Evolutionary conservation across 2,888 invertebrate genomes (phyloP).

Genomic region (Meganola albula): DNA sequence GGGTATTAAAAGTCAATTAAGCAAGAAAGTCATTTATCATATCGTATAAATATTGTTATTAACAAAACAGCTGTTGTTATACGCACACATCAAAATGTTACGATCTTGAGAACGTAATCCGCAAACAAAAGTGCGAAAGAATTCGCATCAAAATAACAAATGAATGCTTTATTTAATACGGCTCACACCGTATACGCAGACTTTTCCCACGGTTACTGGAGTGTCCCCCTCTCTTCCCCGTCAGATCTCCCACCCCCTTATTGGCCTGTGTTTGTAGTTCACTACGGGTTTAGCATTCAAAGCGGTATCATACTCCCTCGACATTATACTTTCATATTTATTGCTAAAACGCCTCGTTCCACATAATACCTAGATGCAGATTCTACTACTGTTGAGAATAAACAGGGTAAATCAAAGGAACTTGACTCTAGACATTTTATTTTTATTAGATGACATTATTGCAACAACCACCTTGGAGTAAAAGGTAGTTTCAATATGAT

Average conservation of each 20-base stretch:
- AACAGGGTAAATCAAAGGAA: slow-evolving; percentile 8
- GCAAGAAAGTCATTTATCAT: neutral
- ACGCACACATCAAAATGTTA: too few relatives aligned
- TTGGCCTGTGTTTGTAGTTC: slow-evolving; percentile 61
- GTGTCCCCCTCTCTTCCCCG: slow-evolving; percentile 46
- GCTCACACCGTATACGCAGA: slow-evolving; percentile 57
- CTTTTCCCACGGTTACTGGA: slow-evolving; percentile 67
- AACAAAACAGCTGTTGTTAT: too few relatives aligned
- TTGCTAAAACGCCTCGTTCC: slow-evolving; percentile 62
- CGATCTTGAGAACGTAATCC: slow-evolving; percentile 3
- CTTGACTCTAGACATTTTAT: too few relatives aligned
- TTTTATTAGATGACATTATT: too few relatives aligned
- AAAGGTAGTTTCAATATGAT: too few relatives aligned
- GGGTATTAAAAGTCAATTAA: slow-evolving; percentile 15
- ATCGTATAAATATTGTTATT: too few relatives aligned
- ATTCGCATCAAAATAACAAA: slow-evolving; percentile 59
- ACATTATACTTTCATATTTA: slow-evolving; percentile 73
- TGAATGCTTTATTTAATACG: slow-evolving; percentile 48
- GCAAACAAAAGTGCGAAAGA: slow-evolving; percentile 36
- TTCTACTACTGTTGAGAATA: slow-evolving; percentile 29
- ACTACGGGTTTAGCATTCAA: slow-evolving; percentile 72
- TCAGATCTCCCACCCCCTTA: slow-evolving; percentile 33
- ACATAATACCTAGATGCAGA: slow-evolving; percentile 37
- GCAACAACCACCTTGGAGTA: too few relatives aligned
- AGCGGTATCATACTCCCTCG: slow-evolving; percentile 62